Base-by-base conservation (phyloP, 1,140 invertebrate genomes). In the Brachionus angularis region DNA sequence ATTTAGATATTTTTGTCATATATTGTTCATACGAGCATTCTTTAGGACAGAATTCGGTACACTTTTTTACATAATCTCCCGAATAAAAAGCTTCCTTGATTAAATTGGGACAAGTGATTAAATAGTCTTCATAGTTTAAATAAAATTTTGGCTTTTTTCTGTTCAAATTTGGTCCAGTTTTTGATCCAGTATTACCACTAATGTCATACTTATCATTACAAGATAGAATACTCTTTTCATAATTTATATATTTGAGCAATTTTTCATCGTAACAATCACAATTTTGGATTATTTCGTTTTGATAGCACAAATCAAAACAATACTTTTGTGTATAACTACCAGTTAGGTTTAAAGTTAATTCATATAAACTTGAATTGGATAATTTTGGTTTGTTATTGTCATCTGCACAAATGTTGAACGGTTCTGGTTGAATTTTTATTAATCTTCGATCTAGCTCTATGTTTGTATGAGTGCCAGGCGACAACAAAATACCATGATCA, bases 171-270 rank as follows among this genome's bases (percentile, higher is more conserved):
- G n/a, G n/a, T n/a, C n/a, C n/a, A n/a, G n/a, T n/a, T n/a, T n/a
- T n/a, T n/a, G n/a, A n/a, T n/a, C n/a, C n/a, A n/a, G n/a, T n/a
- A n/a, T n/a, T n/a, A n/a, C 53, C 53, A 25, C 53, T 58, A 10
- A 58, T 34, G 34, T 58, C 53, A 58, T 58, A 58, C 27, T 58
- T 58, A 16, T 58, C 53, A 58, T 58, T 58, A 34, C 53, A 58
- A 21, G 53, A 58, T 8, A 29, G n/a, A 12, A 58, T 12, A 16
- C 33, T 58, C 18, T 5, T 18, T 25, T 58, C 39, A 21, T 39
- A 36, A 16, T 58, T 58, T 8, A 36, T 23, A 36, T 58, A 58
- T 58, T 58, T 58, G 18, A 58, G 3, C 7, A 58, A 23, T 36
- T 34, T 58, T 36, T 58, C 53, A 31, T 58, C 53, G 39, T 21